These are phyloP conservation scores for Campopleginae sp. DNA, from an alignment of 2,888 invertebrate genomes.

Conservation along the genomic window DNA sequence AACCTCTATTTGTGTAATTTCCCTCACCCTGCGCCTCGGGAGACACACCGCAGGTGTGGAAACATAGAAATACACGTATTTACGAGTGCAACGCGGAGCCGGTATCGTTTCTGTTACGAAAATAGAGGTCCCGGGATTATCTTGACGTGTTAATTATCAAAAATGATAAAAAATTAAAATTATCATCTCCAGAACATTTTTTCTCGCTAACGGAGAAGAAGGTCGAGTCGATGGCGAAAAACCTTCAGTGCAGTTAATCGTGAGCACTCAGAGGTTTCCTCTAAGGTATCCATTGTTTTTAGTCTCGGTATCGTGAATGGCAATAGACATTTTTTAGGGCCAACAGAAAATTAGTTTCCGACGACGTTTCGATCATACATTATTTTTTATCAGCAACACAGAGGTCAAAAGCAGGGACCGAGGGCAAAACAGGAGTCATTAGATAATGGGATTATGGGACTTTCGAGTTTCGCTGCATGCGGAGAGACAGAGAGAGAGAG, in stretches of 20 bases:
- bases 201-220: neutral
- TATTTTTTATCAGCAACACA: conserved; percentile 26
- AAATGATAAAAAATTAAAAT: too few relatives aligned
- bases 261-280: neutral
- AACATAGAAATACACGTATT: too few relatives aligned
- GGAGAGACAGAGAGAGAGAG: neutral
- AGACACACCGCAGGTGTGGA: too few relatives aligned
- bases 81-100: too few relatives aligned
- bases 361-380: conserved; percentile 8
- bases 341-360: conserved; percentile 24
- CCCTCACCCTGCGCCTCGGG: too few relatives aligned
- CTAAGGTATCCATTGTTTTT: neutral
- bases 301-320: neutral
- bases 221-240: neutral
- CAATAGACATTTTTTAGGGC: neutral
- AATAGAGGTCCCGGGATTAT: too few relatives aligned
- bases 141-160: too few relatives aligned
- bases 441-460: conserved; percentile 62
- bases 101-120: too few relatives aligned
- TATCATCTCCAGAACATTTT: neutral
- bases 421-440: conserved; percentile 60
- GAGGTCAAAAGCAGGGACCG: conserved; percentile 25
- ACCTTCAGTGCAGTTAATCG: neutral
- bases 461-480: conserved; percentile 44
- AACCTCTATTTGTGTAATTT: too few relatives aligned